Evolutionary conservation across 2,888 invertebrate genomes (phyloP).

Genomic region (Petrolisthes cinctipes): DNA sequence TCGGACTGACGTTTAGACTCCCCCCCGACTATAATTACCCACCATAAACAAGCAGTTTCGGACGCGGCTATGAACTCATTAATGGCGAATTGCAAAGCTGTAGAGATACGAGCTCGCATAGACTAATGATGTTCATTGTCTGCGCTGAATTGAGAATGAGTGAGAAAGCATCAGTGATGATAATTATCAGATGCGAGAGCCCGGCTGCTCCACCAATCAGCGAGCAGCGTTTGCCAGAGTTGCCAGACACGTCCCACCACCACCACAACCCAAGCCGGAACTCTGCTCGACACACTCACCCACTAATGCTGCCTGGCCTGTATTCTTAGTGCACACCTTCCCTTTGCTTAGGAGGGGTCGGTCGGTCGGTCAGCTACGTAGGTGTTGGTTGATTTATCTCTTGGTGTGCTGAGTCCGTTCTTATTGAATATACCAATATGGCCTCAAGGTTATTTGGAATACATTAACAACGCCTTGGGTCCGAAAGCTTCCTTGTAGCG

Average conservation of each 20-base stretch:
- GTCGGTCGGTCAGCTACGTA: too few species aligned
- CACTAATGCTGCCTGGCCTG: conserved; percentile 9
- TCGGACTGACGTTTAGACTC: conserved; percentile 58
- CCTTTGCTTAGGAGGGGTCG: too few species aligned
- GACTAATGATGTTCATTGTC: conserved; percentile 62
- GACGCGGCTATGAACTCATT: conserved; percentile 60
- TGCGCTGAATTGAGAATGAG: conserved; percentile 62
- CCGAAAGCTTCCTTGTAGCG: too few species aligned
- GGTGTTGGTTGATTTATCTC: too few species aligned
- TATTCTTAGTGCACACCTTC: too few species aligned
- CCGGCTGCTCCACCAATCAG: conserved; percentile 48
- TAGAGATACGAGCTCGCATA: conserved; percentile 60
- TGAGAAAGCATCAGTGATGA: conserved; percentile 60
- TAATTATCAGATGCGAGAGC: conserved; percentile 56
- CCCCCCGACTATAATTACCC: conserved; percentile 56
- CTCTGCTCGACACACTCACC: conserved; percentile 9
- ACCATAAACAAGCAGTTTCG: conserved; percentile 60
- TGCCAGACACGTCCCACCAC: conserved; percentile 32
- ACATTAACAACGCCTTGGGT: too few species aligned
- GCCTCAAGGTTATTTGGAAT: too few species aligned
- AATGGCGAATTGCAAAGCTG: conserved; percentile 61
- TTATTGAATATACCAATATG: too few species aligned
- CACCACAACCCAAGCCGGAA: conserved; percentile 9
- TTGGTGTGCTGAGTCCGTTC: too few species aligned
- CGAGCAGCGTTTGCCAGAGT: conserved; percentile 30